A percentile compares a stretch with the other conserved stretches of the same genome.
These are phyloP conservation scores for Meandrusa payeni DNA, from an alignment of 2,888 invertebrate species.

Conservation along the genomic window DNA sequence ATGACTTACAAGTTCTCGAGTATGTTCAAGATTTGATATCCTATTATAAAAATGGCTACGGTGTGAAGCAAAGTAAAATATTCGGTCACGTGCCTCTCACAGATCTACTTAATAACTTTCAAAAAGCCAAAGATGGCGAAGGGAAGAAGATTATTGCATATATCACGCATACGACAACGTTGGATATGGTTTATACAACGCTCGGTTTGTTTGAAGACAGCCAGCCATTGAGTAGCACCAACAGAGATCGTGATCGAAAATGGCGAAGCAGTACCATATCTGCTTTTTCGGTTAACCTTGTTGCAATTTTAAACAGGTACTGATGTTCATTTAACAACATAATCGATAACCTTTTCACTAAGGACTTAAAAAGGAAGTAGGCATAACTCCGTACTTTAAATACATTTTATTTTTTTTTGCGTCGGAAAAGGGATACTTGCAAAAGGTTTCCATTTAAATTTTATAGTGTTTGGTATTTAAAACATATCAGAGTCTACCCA, in stretches of 20 bases:
- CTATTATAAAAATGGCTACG: conserved; percentile 81
- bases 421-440: too few relatives aligned
- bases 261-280: conserved; percentile 86
- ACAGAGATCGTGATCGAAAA: conserved; percentile 80
- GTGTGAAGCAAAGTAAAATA: conserved; percentile 74
- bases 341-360: too few relatives aligned
- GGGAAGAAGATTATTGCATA: conserved; percentile 82
- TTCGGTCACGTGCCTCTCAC: conserved; percentile 85
- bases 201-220: conserved; percentile 85
- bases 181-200: conserved; percentile 83
- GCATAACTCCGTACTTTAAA: too few relatives aligned
- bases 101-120: conserved; percentile 82
- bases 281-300: conserved; percentile 86
- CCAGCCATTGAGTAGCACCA: conserved; percentile 76
- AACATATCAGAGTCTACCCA: too few relatives aligned
- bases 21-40: conserved; percentile 87
- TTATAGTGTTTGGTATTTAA: too few relatives aligned
- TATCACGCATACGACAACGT: conserved; percentile 83
- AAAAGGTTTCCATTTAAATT: too few relatives aligned
- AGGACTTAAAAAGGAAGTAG: too few relatives aligned
- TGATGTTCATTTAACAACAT: too few relatives aligned
- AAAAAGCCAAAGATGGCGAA: conserved; percentile 48
- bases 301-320: conserved; percentile 86
- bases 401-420: too few relatives aligned
- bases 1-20: conserved; percentile 86